Evolutionary conservation across 2,113 vertebrate species (phyloP), one percentile per base, ranked within the genome.

Genomic region (Terrapene triunguis): DNA sequence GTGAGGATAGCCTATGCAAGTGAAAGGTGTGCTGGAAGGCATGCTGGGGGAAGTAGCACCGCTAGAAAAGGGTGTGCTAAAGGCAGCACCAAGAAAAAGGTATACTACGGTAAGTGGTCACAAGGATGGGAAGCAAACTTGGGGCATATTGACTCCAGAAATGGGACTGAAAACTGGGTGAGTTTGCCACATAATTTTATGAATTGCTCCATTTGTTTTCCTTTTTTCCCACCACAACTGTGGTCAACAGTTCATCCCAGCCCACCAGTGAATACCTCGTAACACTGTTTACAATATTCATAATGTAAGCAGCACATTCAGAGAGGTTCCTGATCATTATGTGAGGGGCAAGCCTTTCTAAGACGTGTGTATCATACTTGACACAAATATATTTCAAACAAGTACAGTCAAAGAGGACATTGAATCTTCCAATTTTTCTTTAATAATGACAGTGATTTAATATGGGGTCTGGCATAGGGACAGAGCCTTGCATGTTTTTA

Each of bases 401-500:
- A 95, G 92, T 94, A 35, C 85, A 93, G 91, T 93, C 96, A 94
- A 89, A 76, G 22, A 44, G 11, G 55, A 48, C 84, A 95, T 47
- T 95, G 81, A 92, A 27, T 97, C 93, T 96, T 95, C 82, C 90
- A 78, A 62, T 80, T 47, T 47, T 32, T 59, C 54, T 51, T 69
- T 95, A 87, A 85, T 85, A 80, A 42, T 82, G 78, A 94, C 90
- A 90, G n/a, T 92, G 80, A 93, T 95, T 96, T 96, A 92, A 53
- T 88, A 80, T 8, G 55, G 35, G 22, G 27, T 44, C 76, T 82
- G 21, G 82, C 94, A 92, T 65, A 90, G 48, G 87, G 44, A 16
- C 72, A 90, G 69, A 76, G 24, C 82, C 2, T 0, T 84, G 44
- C n/a, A 79, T n/a, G 95, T 90, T 89, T 87, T 69, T 92, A 55